A percentile compares a stretch with the other conserved stretches of the same genome.
These are phyloP conservation scores for Melanotaenia parkinsoni DNA, from an alignment of 2,797 vertebrate species.

Conservation along the genomic window DNA sequence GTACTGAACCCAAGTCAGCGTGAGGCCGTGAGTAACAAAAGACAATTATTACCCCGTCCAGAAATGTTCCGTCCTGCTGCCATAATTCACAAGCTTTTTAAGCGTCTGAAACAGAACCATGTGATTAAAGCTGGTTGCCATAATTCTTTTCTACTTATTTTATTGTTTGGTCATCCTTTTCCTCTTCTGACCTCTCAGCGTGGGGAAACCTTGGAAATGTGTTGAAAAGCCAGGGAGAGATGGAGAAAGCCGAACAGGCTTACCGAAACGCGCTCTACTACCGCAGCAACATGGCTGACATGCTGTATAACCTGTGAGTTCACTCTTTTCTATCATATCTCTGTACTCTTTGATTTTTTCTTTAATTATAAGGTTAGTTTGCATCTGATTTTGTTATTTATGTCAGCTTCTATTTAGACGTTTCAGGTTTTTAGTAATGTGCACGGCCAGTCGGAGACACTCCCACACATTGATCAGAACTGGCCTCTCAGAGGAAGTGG, in stretches of 20 bases:
- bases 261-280: conserved; percentile 98
- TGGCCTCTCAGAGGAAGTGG: conserved; percentile 44
- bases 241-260: conserved; percentile 93
- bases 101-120: conserved; percentile 4
- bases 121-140: neutral
- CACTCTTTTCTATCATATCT: neutral
- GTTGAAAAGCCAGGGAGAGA: conserved; percentile 97
- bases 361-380: neutral
- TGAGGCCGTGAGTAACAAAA: conserved; percentile 30
- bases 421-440: neutral
- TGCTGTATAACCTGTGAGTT: conserved; percentile 99
- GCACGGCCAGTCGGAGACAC: conserved; percentile 11
- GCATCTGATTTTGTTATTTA: neutral
- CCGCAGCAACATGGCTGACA: conserved; percentile 99
- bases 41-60: conserved; percentile 34
- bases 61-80: conserved; percentile 28
- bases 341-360: rapidly evolving
- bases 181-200: conserved; percentile 85
- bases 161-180: conserved; percentile 47
- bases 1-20: conserved; percentile 12
- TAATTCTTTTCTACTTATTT: neutral
- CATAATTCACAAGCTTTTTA: conserved; percentile 25
- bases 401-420: neutral
- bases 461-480: conserved; percentile 56
- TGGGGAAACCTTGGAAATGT: conserved; percentile 99